Percentiles rank a stretch among this genome's conserved stretches.
Evolutionary conservation across 1,140 invertebrate genomes (phyloP).

Genomic region (Cataglyphis hispanica): DNA sequence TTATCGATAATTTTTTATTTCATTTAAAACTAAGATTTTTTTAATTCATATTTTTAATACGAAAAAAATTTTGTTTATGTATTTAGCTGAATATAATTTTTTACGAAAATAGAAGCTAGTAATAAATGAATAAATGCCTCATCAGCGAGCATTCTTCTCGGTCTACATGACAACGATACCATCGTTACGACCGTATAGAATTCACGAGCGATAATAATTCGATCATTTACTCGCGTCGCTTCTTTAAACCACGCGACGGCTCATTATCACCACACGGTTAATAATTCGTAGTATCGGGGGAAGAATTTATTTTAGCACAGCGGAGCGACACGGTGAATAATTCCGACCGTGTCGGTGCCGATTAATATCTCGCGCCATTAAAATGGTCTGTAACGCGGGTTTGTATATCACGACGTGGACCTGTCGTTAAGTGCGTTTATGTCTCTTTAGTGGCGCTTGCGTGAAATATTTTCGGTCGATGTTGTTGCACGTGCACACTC

Average conservation of each 20-base stretch:
- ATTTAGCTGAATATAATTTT: background rate
- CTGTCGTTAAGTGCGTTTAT: constrained; percentile 74
- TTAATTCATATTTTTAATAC: too few species aligned
- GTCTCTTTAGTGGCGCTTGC: constrained; percentile 69
- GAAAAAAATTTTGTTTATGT: background rate
- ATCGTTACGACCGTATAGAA: background rate
- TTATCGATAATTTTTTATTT: constrained; percentile 14
- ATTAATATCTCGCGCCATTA: constrained; percentile 63
- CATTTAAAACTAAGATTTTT: background rate
- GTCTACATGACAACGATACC: background rate
- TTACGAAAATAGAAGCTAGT: background rate
- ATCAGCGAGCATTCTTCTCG: background rate
- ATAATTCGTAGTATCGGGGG: constrained; percentile 6
- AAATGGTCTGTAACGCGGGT: constrained; percentile 56
- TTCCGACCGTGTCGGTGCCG: constrained; percentile 38
- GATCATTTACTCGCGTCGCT: constrained; percentile 13
- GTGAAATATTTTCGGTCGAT: constrained; percentile 72
- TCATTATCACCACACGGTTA: constrained; percentile 14
- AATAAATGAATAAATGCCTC: background rate
- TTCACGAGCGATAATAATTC: background rate
- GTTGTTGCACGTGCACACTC: constrained; percentile 46
- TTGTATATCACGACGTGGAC: constrained; percentile 67
- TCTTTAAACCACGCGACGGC: constrained; percentile 8
- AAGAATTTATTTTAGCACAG: constrained; percentile 47
- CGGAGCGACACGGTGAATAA: constrained; percentile 29